Conservation (phyloP, 2,888 invertebrate species). For the Odontomyia ornata region DNA sequence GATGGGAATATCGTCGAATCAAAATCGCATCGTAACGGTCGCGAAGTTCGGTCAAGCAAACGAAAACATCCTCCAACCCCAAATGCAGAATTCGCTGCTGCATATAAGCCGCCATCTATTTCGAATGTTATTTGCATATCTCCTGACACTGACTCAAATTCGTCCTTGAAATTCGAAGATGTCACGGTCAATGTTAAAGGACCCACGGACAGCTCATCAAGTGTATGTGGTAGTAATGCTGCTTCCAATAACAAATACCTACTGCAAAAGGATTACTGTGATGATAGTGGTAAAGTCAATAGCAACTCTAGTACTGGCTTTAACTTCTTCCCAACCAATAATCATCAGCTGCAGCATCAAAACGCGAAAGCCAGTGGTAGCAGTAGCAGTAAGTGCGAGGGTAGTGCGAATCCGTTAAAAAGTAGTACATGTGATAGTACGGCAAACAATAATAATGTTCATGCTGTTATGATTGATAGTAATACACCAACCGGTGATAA, state of each 20-base stretch:
- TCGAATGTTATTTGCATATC: conserved; percentile 8
- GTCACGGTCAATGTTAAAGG: conserved; percentile 34
- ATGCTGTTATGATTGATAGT: conserved; percentile 21
- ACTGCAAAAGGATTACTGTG: conserved; percentile 21
- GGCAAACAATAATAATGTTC: conserved; percentile 38
- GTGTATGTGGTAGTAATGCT: not conserved
- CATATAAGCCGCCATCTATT: not conserved
- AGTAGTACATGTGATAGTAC: conserved; percentile 11
- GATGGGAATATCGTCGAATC: not conserved
- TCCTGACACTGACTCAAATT: not conserved
- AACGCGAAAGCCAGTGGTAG: conserved; percentile 11
- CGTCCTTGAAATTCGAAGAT: conserved; percentile 39
- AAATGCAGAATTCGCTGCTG: not conserved
- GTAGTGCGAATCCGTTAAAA: conserved; percentile 4
- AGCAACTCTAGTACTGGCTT: conserved; percentile 18
- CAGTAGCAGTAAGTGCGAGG: conserved; percentile 25
- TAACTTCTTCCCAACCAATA: not conserved
- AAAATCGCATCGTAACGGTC: conserved; percentile 43
- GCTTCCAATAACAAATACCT: not conserved
- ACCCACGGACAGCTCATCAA: not conserved
- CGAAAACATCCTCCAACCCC: conserved; percentile 23
- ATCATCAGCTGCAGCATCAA: not conserved
- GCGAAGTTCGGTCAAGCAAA: conserved; percentile 44
- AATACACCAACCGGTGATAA: conserved; percentile 37
- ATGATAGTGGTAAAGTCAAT: conserved; percentile 10